phyloP scores from a whole-genome alignment of 2,888 invertebrate genomes.

The Neoascia interrupta region DNA sequence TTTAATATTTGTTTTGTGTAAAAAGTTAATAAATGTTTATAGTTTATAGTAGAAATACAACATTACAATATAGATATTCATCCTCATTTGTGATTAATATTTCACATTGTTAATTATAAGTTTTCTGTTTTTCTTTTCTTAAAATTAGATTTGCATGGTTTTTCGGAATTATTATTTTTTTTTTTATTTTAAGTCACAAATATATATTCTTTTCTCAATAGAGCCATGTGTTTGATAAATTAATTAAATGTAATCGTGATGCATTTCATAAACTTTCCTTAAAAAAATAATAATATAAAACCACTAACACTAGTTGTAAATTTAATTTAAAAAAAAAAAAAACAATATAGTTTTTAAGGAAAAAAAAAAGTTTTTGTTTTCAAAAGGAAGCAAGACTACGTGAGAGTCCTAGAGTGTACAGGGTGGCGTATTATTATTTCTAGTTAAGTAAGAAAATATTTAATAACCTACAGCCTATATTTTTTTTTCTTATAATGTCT shows the following conservation, averaged over 20 bases:
- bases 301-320: constrained; percentile 50
- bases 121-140: constrained; percentile 15
- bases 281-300: constrained; percentile 12
- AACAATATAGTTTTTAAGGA: constrained; percentile 15
- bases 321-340: constrained; percentile 30
- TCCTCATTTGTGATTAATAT: constrained; percentile 67
- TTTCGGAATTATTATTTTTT: constrained; percentile 17
- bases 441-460: too few relatives aligned
- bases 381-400: constrained; percentile 34
- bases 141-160: constrained; percentile 36
- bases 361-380: too few relatives aligned
- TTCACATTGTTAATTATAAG: constrained; percentile 55
- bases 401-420: constrained; percentile 70
- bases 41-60: constrained; percentile 44
- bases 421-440: constrained; percentile 66
- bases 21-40: constrained; percentile 65
- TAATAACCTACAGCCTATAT: too few relatives aligned
- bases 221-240: constrained; percentile 40
- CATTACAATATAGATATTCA: constrained; percentile 54
- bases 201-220: constrained; percentile 13
- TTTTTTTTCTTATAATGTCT: constrained; percentile 13
- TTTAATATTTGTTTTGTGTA: constrained; percentile 54
- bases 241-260: constrained; percentile 38
- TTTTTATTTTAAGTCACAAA: constrained; percentile 63
- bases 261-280: constrained; percentile 32